These are phyloP conservation scores for Isoperla grammatica DNA, from an alignment of 2,888 invertebrate species.

Conservation along the genomic window DNA sequence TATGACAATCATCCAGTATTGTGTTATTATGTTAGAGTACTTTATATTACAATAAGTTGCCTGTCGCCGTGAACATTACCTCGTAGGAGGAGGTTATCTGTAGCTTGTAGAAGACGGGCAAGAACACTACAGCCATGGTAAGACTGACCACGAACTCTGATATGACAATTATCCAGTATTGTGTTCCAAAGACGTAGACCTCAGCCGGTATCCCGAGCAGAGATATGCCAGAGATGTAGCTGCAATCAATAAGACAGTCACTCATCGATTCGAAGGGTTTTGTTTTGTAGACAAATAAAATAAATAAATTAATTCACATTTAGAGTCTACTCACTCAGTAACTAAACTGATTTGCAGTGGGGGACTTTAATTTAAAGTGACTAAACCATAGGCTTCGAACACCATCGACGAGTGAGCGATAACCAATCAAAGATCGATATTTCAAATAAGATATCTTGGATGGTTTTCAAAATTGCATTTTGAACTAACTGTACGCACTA, in stretches of 20 bases:
- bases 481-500: too few relatives aligned
- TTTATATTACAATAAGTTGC: too few relatives aligned
- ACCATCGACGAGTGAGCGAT: too few relatives aligned
- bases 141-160: slow-evolving; percentile 61
- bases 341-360: too few relatives aligned
- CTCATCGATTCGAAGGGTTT: not conserved
- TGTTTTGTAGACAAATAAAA: not conserved
- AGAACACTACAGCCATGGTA: slow-evolving; percentile 59
- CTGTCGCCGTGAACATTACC: too few relatives aligned
- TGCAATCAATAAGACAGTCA: slow-evolving; percentile 38
- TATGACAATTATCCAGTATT: slow-evolving; percentile 60
- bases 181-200: slow-evolving; percentile 71
- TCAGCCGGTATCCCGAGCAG: slow-evolving; percentile 67
- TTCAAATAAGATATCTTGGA: not conserved
- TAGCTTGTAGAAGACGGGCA: slow-evolving; percentile 62
- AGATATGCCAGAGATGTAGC: slow-evolving; percentile 70
- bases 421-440: too few relatives aligned
- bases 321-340: too few relatives aligned
- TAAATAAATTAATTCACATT: too few relatives aligned
- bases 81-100: slow-evolving; percentile 5
- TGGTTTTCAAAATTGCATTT: not conserved
- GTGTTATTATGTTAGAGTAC: too few relatives aligned
- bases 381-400: too few relatives aligned
- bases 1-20: slow-evolving; percentile 60
- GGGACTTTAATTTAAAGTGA: too few relatives aligned